Evolutionary conservation across 2,888 invertebrate species (phyloP).

Genomic region (Cantharis nigra): DNA sequence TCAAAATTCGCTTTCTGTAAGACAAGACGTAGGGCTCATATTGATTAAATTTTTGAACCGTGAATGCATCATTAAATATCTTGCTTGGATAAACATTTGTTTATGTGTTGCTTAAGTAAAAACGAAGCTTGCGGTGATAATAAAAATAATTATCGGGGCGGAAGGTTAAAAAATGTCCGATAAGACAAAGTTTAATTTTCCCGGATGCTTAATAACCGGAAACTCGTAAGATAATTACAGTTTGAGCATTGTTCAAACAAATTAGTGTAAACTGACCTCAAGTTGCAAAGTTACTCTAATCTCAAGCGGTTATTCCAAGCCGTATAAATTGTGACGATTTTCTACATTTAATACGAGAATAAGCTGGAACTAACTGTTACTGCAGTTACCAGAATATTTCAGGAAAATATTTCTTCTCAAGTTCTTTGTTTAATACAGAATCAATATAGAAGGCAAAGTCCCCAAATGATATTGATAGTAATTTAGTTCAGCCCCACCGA

Average conservation of each 20-base stretch:
- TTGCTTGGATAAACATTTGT: background rate
- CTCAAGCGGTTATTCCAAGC: background rate
- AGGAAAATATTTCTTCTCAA: background rate
- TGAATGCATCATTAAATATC: background rate
- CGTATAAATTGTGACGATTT: background rate
- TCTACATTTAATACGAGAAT: background rate
- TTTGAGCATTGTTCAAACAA: background rate
- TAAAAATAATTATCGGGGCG: background rate
- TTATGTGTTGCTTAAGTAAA: background rate
- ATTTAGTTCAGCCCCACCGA: too few species aligned
- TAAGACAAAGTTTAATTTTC: background rate
- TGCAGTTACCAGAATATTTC: background rate
- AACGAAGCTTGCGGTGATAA: background rate
- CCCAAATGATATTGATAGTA: too few species aligned
- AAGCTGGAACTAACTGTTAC: background rate
- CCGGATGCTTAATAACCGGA: background rate
- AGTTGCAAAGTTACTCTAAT: background rate
- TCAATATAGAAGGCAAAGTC: too few species aligned
- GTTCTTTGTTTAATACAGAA: too few species aligned
- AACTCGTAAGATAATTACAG: slow-evolving; percentile 1
- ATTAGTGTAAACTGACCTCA: slow-evolving; percentile 1
- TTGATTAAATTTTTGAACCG: background rate
- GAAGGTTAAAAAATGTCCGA: background rate
- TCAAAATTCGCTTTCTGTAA: background rate
- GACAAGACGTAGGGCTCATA: background rate